These are phyloP conservation scores for Ochlodes sylvanus DNA, from an alignment of 2,888 invertebrate species.

Conservation along the genomic window DNA sequence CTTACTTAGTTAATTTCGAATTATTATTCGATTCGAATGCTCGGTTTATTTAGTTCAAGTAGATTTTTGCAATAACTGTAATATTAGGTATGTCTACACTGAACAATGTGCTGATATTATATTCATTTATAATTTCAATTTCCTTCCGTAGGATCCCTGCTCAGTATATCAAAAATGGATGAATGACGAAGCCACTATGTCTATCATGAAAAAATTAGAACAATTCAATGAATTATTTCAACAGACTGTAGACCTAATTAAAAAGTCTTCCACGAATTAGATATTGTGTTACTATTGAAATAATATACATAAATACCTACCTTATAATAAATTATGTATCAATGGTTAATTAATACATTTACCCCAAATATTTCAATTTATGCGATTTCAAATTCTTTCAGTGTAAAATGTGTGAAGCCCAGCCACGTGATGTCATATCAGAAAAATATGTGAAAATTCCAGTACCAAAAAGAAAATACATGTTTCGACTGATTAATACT, in stretches of 20 bases:
- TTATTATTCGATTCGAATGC: no score
- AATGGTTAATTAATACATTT: background rate
- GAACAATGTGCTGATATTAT: no score
- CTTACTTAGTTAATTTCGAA: no score
- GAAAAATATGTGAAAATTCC: conserved; percentile 58
- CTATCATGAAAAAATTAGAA: conserved; percentile 10
- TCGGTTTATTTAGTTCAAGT: no score
- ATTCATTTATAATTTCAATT: background rate
- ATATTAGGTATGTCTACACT: no score
- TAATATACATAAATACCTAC: background rate
- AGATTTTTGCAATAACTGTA: no score
- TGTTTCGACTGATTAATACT: conserved; percentile 59
- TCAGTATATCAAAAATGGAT: background rate
- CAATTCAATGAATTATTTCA: conserved; percentile 47
- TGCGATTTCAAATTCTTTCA: conserved; percentile 54
- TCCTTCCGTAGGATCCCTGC: conserved; percentile 11
- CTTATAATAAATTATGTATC: background rate
- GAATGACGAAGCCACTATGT: conserved; percentile 9
- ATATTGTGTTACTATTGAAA: background rate
- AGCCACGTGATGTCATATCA: conserved; percentile 41
- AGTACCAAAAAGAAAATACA: conserved; percentile 62
- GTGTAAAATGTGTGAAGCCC: conserved; percentile 60
- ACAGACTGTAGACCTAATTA: conserved; percentile 45
- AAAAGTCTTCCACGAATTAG: conserved; percentile 38
- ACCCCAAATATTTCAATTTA: background rate